phyloP scores from a whole-genome alignment of 1,140 invertebrate species.

The Daktulosphaira vitifoliae region DNA sequence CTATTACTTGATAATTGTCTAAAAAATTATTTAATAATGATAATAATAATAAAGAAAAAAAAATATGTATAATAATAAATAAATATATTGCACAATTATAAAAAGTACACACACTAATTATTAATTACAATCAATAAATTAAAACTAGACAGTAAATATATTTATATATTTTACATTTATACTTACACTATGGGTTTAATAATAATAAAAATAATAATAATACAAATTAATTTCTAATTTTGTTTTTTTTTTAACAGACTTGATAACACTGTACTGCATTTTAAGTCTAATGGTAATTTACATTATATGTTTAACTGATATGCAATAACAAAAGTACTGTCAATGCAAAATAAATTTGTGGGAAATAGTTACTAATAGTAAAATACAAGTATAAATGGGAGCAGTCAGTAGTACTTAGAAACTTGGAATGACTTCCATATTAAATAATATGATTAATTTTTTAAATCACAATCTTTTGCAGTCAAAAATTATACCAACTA shows the following conservation, averaged over 20 bases:
- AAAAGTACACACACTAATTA: slow-evolving; percentile 28
- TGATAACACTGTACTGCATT: slow-evolving; percentile 16
- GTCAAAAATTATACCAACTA: slow-evolving; percentile 16
- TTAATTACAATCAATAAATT: slow-evolving; percentile 24
- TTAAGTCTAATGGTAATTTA: slow-evolving; percentile 29
- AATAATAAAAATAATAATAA: slow-evolving; percentile 4
- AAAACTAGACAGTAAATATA: not conserved
- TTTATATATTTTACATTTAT: not conserved
- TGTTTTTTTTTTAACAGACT: slow-evolving; percentile 27
- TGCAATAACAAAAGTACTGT: too few relatives aligned
- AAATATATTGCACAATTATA: slow-evolving; percentile 34
- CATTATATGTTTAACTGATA: too few relatives aligned
- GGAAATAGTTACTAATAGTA: too few relatives aligned
- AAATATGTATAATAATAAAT: not conserved
- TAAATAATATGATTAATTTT: too few relatives aligned
- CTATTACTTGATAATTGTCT: slow-evolving; percentile 25
- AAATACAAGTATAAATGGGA: not conserved
- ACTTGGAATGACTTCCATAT: slow-evolving; percentile 7
- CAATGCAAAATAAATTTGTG: too few relatives aligned
- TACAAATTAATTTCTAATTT: slow-evolving; percentile 17
- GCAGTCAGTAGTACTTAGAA: slow-evolving; percentile 1
- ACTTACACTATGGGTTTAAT: not conserved
- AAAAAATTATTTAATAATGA: not conserved
- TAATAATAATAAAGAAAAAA: slow-evolving; percentile 4
- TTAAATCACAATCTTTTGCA: slow-evolving; percentile 3